Percentiles rank a stretch among this genome's conserved stretches.
These are phyloP conservation scores for Fulmarus glacialis DNA, from an alignment of 2,113 vertebrate species.

Conservation along the genomic window DNA sequence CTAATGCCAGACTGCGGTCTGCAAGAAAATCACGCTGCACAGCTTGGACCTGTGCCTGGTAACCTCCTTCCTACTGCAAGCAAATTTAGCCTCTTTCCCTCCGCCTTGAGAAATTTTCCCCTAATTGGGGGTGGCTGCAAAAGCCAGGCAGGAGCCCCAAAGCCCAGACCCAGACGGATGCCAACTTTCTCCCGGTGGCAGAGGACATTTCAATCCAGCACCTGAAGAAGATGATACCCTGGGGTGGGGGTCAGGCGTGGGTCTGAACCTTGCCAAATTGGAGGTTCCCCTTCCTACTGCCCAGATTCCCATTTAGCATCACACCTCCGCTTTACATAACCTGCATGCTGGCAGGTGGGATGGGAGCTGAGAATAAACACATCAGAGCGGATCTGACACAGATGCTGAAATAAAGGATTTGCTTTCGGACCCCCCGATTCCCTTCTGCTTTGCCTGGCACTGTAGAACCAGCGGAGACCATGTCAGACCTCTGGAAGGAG, in stretches of 20 bases:
- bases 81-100: neutral
- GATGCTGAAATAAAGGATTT: neutral
- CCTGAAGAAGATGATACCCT: neutral
- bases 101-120: neutral
- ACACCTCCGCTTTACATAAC: neutral
- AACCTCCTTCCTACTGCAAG: neutral
- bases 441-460: neutral
- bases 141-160: neutral
- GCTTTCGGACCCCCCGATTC: fast-evolving
- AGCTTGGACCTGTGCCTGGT: neutral
- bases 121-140: too few relatives aligned
- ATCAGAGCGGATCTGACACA: neutral
- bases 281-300: neutral
- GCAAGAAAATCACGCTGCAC: neutral
- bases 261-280: fast-evolving
- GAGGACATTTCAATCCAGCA: neutral
- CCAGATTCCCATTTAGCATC: neutral
- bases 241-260: fast-evolving
- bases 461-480: fast-evolving
- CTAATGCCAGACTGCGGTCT: neutral
- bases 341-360: neutral
- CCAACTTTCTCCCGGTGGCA: neutral
- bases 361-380: neutral
- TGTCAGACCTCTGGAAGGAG: neutral
- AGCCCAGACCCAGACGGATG: neutral